Percentiles rank a stretch among this genome's conserved stretches.
Conservation (phyloP, 2,113 vertebrate species). For the Sciurus niger region DNA sequence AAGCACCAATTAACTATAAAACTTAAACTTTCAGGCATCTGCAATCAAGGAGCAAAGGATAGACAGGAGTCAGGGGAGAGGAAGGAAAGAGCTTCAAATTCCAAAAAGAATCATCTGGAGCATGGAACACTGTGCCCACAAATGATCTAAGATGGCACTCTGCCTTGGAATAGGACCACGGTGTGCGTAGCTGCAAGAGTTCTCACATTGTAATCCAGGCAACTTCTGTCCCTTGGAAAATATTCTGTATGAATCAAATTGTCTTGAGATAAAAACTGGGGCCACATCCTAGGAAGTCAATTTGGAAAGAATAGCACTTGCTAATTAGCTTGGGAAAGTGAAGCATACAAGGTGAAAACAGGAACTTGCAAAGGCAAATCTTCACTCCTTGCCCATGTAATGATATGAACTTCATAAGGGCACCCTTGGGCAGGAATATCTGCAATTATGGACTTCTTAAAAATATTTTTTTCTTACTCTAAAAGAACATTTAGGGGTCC, state of each 20-base stretch:
- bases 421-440: not conserved
- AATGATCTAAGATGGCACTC: not conserved
- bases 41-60: not conserved
- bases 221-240: not conserved
- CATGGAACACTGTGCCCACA: not conserved
- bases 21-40: not conserved
- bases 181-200: accelerated
- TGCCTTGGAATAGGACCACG: not conserved
- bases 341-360: not conserved
- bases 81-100: not conserved
- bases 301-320: not conserved
- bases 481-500: not conserved
- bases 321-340: not conserved
- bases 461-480: not conserved
- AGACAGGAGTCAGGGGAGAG: not conserved
- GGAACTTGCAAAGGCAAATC: not conserved
- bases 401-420: not conserved
- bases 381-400: not conserved
- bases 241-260: not conserved
- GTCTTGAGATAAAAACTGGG: not conserved
- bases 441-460: not conserved
- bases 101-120: not conserved
- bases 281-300: not conserved
- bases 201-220: not conserved
- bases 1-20: not conserved